phyloP scores from a whole-genome alignment of 23 tunicate genomes.

The Diplosoma virens region DNA sequence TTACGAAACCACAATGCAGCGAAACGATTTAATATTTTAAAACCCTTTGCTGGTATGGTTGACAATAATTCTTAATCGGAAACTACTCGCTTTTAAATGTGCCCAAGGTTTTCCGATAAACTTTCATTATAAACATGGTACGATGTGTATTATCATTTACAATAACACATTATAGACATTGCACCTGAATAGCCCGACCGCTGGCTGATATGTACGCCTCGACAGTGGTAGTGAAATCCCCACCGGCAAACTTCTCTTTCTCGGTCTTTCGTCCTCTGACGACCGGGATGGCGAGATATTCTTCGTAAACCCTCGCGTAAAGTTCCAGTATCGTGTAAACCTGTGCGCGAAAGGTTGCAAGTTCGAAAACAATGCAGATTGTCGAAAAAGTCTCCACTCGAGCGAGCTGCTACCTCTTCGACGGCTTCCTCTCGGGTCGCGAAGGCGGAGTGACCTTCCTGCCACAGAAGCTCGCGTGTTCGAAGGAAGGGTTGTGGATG shows the following conservation, averaged over 20 bases:
- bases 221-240: slow-evolving; percentile 94
- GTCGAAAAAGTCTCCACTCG: neutral
- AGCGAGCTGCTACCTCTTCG: slow-evolving; percentile 52
- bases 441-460: slow-evolving; percentile 97
- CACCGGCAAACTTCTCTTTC: slow-evolving; percentile 98
- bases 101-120: no score
- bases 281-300: slow-evolving; percentile 87
- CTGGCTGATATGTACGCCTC: slow-evolving; percentile 91
- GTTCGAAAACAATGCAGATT: neutral
- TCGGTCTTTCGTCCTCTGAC: slow-evolving; percentile 89
- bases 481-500: slow-evolving; percentile 95
- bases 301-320: slow-evolving; percentile 90
- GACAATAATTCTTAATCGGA: no score
- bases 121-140: no score
- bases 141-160: no score
- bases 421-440: slow-evolving; percentile 76
- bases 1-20: no score
- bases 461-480: slow-evolving; percentile 96
- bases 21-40: no score
- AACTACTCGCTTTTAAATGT: no score
- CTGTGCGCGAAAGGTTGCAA: slow-evolving; percentile 8
- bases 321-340: slow-evolving; percentile 77
- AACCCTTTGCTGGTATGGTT: no score
- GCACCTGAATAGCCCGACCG: slow-evolving; percentile 90
- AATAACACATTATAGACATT: no score